Evolutionary conservation across 2,797 vertebrate species (phyloP).

Genomic region (Lateolabrax maculatus): DNA sequence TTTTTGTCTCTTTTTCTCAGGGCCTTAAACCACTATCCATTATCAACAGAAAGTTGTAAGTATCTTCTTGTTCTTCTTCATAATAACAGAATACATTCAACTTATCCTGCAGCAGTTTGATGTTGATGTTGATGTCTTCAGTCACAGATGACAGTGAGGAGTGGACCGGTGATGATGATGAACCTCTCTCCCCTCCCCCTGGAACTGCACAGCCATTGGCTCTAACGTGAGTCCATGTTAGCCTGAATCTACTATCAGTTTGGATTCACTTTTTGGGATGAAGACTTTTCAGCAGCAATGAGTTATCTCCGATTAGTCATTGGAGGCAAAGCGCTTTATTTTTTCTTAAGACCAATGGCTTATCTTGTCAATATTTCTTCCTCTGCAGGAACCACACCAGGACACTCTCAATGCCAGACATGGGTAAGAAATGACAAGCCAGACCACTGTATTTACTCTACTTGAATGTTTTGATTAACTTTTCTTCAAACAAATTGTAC

Average conservation of each 20-base stretch:
- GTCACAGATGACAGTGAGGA: constrained; percentile 87
- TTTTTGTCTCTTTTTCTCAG: constrained; percentile 57
- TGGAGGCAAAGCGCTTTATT: neutral
- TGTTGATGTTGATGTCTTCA: constrained; percentile 49
- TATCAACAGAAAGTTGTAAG: constrained; percentile 82
- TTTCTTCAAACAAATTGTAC: neutral
- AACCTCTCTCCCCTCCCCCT: constrained; percentile 53
- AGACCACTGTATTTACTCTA: neutral
- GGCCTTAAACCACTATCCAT: constrained; percentile 62
- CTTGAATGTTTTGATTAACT: neutral
- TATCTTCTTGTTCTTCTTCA: neutral
- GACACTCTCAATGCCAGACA: constrained; percentile 73
- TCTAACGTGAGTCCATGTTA: constrained; percentile 64
- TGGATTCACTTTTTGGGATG: neutral
- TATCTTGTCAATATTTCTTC: constrained; percentile 2
- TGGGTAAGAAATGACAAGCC: constrained; percentile 68
- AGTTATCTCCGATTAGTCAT: neutral
- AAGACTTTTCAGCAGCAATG: neutral
- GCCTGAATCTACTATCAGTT: neutral
- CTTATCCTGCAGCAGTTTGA: constrained; percentile 12
- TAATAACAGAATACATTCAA: neutral
- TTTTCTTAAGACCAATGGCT: neutral
- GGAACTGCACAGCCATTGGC: constrained; percentile 18
- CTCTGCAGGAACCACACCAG: constrained; percentile 69
- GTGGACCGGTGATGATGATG: constrained; percentile 84